phyloP scores from a whole-genome alignment of 1,140 invertebrate genomes.

The Temnothorax longispinosus region DNA sequence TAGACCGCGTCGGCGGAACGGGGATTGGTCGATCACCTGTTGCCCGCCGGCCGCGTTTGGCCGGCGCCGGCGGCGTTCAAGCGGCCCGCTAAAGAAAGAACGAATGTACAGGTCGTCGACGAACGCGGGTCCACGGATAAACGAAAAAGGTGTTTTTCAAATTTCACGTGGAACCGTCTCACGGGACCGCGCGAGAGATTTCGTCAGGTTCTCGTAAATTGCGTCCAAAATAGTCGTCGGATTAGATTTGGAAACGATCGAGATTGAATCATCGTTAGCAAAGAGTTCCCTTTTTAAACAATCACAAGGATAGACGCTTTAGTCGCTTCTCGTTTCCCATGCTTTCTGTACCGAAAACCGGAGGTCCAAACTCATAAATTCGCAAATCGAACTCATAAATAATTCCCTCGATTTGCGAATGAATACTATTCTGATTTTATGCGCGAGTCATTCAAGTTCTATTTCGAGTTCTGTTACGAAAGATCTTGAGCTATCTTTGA shows the following conservation, averaged over 20 bases:
- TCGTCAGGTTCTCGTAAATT: neutral
- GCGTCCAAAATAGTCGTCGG: neutral
- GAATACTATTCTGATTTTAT: neutral
- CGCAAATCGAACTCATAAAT: neutral
- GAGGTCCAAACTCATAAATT: too few species aligned
- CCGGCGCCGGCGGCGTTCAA: slow-evolving; percentile 71
- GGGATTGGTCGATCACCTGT: slow-evolving; percentile 84
- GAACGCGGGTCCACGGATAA: slow-evolving; percentile 22
- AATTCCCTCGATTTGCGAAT: neutral
- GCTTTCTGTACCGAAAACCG: neutral
- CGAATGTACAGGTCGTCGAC: slow-evolving; percentile 68
- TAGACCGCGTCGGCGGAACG: slow-evolving; percentile 53
- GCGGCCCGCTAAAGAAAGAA: slow-evolving; percentile 69
- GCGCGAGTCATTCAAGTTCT: neutral
- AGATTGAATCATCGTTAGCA: neutral
- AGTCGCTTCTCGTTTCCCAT: neutral
- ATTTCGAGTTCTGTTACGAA: neutral
- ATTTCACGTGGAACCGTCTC: too few species aligned
- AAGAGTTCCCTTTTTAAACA: neutral
- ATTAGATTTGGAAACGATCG: neutral
- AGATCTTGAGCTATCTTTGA: too few species aligned
- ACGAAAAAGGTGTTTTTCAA: neutral
- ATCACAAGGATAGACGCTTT: too few species aligned
- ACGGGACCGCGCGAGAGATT: too few species aligned
- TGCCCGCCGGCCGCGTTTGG: slow-evolving; percentile 80